Evolutionary conservation across 2,888 invertebrate genomes (phyloP).

Genomic region (Prosapia bicincta): DNA sequence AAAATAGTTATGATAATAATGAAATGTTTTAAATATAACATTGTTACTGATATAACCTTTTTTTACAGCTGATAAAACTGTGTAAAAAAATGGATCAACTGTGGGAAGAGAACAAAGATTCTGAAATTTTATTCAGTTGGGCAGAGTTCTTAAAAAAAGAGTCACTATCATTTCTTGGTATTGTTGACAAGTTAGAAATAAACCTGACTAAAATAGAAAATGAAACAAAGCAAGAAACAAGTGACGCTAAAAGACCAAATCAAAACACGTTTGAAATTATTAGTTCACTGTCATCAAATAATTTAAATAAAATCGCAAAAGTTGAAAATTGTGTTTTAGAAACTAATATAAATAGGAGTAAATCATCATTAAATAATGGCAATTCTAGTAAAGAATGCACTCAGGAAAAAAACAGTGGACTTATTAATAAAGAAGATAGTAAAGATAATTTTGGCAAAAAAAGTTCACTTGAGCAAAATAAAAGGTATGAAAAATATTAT

Average conservation of each 20-base stretch:
- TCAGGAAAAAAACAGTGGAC: neutral
- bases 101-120: constrained; percentile 51
- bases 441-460: neutral
- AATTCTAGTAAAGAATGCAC: neutral
- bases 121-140: constrained; percentile 54
- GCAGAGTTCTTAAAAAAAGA: constrained; percentile 53
- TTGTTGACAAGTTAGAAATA: neutral
- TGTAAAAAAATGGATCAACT: constrained; percentile 48
- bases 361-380: neutral
- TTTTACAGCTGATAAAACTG: neutral
- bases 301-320: neutral
- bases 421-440: neutral
- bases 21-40: too few relatives aligned
- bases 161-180: constrained; percentile 31
- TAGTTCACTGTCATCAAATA: neutral
- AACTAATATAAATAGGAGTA: neutral
- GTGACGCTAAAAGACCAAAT: neutral
- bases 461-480: neutral
- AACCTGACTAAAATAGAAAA: neutral
- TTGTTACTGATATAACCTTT: too few relatives aligned
- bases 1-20: too few relatives aligned
- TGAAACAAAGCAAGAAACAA: neutral
- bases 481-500: neutral
- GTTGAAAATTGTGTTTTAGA: too few relatives aligned
- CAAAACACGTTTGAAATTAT: neutral